Evolutionary conservation across 2,113 vertebrate genomes (phyloP).

Genomic region (Raja brachyura): DNA sequence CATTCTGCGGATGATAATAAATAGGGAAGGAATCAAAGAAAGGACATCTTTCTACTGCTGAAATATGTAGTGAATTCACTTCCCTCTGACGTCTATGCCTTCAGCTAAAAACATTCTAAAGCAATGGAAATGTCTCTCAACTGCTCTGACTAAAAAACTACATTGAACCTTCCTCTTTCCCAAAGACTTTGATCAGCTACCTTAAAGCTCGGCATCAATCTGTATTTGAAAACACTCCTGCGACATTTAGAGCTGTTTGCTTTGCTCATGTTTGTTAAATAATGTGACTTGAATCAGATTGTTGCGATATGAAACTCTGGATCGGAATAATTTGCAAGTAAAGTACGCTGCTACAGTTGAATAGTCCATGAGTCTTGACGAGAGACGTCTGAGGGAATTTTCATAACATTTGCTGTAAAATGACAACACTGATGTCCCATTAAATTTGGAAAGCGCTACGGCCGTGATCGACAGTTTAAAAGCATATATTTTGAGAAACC

Average conservation of each 20-base stretch:
- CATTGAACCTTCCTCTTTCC: no score
- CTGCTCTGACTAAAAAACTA: no score
- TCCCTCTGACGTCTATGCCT: not conserved
- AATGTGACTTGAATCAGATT: not conserved
- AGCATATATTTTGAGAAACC: not conserved
- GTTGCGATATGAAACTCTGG: not conserved
- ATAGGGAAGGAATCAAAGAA: not conserved
- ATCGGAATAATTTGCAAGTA: not conserved
- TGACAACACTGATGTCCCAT: not conserved
- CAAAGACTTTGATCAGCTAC: no score
- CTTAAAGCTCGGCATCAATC: no score
- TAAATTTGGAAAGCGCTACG: not conserved
- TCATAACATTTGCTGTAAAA: not conserved
- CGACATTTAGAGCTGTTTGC: no score
- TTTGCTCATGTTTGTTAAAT: no score
- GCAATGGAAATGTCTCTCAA: no score
- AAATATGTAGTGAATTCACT: not conserved
- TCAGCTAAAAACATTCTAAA: no score
- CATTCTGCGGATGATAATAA: no score
- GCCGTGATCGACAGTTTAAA: not conserved
- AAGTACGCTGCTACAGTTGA: not conserved
- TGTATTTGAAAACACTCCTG: no score
- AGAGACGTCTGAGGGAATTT: not conserved
- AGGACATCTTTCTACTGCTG: not conserved
- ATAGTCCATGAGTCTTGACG: not conserved